Conservation (phyloP, 1,140 invertebrate species). For the Bombus sylvicola region DNA sequence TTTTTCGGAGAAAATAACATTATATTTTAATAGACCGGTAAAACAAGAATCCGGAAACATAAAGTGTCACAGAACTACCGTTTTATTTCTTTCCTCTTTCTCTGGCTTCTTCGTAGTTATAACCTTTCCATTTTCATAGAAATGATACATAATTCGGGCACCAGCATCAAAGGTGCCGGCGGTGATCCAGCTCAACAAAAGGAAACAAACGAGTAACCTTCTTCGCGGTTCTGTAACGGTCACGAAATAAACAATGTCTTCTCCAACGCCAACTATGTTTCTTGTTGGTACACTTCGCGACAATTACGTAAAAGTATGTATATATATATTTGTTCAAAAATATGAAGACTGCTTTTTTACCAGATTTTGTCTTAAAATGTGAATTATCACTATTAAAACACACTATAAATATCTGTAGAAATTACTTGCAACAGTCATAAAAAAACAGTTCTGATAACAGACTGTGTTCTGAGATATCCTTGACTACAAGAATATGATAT, state of each 20-base stretch:
- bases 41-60: not conserved
- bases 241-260: not conserved
- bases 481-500: too few species aligned
- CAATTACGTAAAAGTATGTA: too few species aligned
- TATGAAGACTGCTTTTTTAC: too few species aligned
- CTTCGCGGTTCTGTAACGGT: not conserved
- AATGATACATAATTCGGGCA: conserved; percentile 14
- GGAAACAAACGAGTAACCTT: conserved; percentile 11
- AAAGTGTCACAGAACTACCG: not conserved
- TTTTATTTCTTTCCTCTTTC: not conserved
- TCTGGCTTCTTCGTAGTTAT: not conserved
- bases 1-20: not conserved
- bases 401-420: too few species aligned
- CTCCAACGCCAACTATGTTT: not conserved
- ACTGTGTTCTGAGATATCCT: too few species aligned
- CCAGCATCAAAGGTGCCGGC: conserved; percentile 31
- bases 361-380: too few species aligned
- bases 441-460: too few species aligned
- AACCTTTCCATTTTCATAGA: not conserved
- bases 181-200: not conserved
- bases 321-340: too few species aligned
- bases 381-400: too few species aligned
- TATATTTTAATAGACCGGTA: not conserved
- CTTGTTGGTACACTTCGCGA: not conserved
- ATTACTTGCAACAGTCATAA: too few species aligned